These are phyloP conservation scores for Pollenia amentaria DNA, from an alignment of 2,888 invertebrate species.

Conservation along the genomic window DNA sequence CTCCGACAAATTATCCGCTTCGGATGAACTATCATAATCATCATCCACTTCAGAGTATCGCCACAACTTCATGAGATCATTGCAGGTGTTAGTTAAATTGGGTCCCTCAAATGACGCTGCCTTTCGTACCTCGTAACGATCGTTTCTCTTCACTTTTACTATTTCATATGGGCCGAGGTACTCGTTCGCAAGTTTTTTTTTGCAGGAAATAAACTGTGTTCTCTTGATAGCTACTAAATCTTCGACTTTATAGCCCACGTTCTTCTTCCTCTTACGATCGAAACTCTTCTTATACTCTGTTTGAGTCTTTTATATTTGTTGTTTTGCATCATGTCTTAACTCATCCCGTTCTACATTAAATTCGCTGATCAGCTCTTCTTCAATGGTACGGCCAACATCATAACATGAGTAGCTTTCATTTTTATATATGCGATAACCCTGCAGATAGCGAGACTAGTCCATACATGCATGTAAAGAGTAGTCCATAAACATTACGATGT, in stretches of 20 bases:
- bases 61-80: too few species aligned
- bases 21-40: too few species aligned
- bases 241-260: conserved; percentile 22
- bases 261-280: conserved; percentile 14
- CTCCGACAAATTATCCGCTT: too few species aligned
- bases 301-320: conserved; percentile 33
- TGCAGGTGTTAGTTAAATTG: too few species aligned
- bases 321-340: conserved; percentile 29
- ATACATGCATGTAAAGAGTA: too few species aligned
- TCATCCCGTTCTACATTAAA: conserved; percentile 31
- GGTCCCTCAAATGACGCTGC: too few species aligned
- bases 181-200: conserved; percentile 34
- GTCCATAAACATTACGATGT: too few species aligned
- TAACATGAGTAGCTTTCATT: conserved; percentile 16
- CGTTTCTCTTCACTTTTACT: too few species aligned
- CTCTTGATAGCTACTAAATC: conserved; percentile 37
- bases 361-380: conserved; percentile 31
- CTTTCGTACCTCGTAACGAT: too few species aligned
- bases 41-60: too few species aligned
- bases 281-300: conserved; percentile 13
- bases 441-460: conserved; percentile 30
- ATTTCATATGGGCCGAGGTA: too few species aligned
- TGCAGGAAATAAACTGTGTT: conserved; percentile 15
- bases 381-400: background rate
- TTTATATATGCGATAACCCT: conserved; percentile 48